Conservation (phyloP, 2,113 vertebrate genomes). For the Willisornis vidua region DNA sequence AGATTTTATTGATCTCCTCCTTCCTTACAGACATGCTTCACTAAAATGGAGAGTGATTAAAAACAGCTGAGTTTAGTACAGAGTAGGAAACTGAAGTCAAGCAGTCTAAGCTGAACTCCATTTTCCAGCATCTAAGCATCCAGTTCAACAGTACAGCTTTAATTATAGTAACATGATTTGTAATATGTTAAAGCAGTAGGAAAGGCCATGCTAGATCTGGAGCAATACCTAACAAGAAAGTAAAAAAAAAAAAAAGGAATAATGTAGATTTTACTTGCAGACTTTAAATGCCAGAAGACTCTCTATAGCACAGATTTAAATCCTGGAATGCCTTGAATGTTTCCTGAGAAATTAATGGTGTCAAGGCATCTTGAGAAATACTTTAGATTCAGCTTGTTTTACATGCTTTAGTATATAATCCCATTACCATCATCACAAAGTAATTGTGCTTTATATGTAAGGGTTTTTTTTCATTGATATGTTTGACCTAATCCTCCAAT, state of each 20-base stretch:
- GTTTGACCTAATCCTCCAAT: not conserved
- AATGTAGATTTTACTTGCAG: not conserved
- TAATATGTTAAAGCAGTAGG: not conserved
- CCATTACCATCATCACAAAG: not conserved
- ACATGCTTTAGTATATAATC: not conserved
- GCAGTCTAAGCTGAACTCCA: not conserved
- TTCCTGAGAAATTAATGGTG: not conserved
- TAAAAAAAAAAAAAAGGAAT: not conserved
- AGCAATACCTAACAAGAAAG: not conserved
- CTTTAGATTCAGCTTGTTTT: not conserved
- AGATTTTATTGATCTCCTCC: not conserved
- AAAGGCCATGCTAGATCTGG: not conserved
- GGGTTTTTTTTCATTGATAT: not conserved
- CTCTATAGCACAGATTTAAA: not conserved
- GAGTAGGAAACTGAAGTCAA: not conserved
- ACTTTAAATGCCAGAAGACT: not conserved
- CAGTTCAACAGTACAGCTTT: not conserved
- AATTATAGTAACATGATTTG: not conserved
- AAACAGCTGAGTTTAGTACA: not conserved
- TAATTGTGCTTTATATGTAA: not conserved
- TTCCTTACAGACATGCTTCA: not conserved
- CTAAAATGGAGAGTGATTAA: constrained; percentile 18
- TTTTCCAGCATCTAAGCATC: not conserved
- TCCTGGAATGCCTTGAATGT: not conserved
- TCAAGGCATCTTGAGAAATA: not conserved